These are phyloP conservation scores for Calypte anna DNA, from an alignment of 2,113 vertebrate species.

Conservation along the genomic window DNA sequence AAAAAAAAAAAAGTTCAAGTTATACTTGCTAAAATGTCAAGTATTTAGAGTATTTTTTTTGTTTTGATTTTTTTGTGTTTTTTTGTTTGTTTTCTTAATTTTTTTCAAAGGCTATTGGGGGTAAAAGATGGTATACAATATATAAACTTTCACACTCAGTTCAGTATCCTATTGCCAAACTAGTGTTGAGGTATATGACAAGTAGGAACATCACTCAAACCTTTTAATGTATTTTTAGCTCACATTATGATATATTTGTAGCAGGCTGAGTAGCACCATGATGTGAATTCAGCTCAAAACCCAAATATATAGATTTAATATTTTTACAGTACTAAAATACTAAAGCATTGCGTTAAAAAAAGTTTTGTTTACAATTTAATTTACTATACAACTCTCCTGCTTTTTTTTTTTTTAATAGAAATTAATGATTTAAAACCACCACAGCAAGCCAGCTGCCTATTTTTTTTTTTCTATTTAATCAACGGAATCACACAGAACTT, in stretches of 20 bases:
- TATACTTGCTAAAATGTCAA: conserved; percentile 89
- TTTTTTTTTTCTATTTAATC: conserved; percentile 57
- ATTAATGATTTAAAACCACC: conserved; percentile 88
- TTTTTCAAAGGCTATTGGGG: conserved; percentile 75
- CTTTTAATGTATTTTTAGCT: conserved; percentile 83
- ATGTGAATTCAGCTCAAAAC: conserved; percentile 89
- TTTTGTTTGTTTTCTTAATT: conserved; percentile 41
- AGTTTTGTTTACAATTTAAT: conserved; percentile 89
- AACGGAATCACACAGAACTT: conserved; percentile 77
- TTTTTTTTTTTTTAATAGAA: conserved; percentile 87
- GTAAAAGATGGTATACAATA: conserved; percentile 77
- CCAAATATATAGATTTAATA: conserved; percentile 83
- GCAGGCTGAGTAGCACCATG: conserved; percentile 96
- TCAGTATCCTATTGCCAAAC: conserved; percentile 93
- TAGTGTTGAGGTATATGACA: conserved; percentile 99
- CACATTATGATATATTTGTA: conserved; percentile 90
- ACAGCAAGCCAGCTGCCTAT: conserved; percentile 97
- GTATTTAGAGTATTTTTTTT: conserved; percentile 74
- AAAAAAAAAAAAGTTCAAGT: conserved; percentile 85
- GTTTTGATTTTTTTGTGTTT: conserved; percentile 12
- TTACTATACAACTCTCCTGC: conserved; percentile 96
- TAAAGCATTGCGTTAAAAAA: conserved; percentile 88
- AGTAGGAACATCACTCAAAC: conserved; percentile 91
- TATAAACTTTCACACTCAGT: conserved; percentile 81
- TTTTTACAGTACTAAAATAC: conserved; percentile 95